Conservation (phyloP, 1,140 invertebrate genomes). For the Lordiphosa clarofinis region DNA sequence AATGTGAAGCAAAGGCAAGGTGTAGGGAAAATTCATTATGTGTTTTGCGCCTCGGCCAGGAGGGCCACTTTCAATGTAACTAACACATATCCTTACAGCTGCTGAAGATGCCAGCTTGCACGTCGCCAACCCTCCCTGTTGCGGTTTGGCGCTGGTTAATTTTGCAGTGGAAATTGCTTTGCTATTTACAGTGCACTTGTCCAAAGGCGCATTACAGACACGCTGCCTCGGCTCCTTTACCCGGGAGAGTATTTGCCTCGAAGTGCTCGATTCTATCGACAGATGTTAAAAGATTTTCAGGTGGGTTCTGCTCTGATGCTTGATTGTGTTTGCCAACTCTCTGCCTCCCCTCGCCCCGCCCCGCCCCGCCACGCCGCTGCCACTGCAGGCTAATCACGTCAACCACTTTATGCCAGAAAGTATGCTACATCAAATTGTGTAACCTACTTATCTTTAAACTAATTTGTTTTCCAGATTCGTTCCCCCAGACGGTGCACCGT, state of each 20-base stretch:
- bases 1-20: not conserved
- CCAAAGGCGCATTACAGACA: slow-evolving; percentile 58
- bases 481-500: not conserved
- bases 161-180: slow-evolving; percentile 73
- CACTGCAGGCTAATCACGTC: slow-evolving; percentile 59
- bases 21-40: slow-evolving; percentile 52
- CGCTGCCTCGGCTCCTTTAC: slow-evolving; percentile 9
- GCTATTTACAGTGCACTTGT: slow-evolving; percentile 73
- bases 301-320: slow-evolving; percentile 45
- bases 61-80: slow-evolving; percentile 32
- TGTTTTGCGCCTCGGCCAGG: slow-evolving; percentile 32
- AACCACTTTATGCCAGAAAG: slow-evolving; percentile 56
- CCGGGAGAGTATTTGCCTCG: slow-evolving; percentile 38
- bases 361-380: slow-evolving; percentile 2
- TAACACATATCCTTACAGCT: slow-evolving; percentile 15
- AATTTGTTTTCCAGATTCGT: slow-evolving; percentile 51
- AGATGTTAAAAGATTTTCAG: slow-evolving; percentile 67
- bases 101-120: slow-evolving; percentile 26
- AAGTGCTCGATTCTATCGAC: slow-evolving; percentile 49
- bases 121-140: slow-evolving; percentile 6
- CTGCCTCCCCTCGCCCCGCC: not conserved
- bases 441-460: slow-evolving; percentile 73
- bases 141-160: slow-evolving; percentile 72
- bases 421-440: slow-evolving; percentile 65
- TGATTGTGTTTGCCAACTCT: slow-evolving; percentile 56